Evolutionary conservation across 2,113 vertebrate species (phyloP), one percentile per base, ranked within the genome.

Genomic region (Eptatretus burgeri): DNA sequence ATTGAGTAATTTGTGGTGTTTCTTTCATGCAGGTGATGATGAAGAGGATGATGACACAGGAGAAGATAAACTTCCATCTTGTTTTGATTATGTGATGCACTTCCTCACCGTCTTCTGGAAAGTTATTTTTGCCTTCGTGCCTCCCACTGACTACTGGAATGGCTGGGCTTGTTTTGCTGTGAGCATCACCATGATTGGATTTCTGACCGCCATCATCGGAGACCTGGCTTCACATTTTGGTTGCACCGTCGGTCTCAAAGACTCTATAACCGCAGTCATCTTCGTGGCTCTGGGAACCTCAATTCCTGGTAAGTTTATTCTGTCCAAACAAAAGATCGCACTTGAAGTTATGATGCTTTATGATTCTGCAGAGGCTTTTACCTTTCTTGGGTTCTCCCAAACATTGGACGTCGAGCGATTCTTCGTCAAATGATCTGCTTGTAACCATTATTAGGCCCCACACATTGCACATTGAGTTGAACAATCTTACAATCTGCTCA

Each of bases 51-150:
- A 98, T 1, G 91, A 83, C 64, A 78, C 78, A 64, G 82, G 78
- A 4, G 79, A 82, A 65, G 80, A 85, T 70, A 86, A 82, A 67
- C 72, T 80, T 63, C 89, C 87, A 10, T 94, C 89, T 63, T 85
- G 83, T 67, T 84, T 84, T 0, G 87, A 95, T 71, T 94, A 94
- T 0, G 77, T 89, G 73, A 86, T 93, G 83, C 89, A 95, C 76
- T 95, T 93, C 72, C 79, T 95, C 72, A 94, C 86, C 0, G 76
- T 95, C 66, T 91, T 95, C 80, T 95, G 89, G 89, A 95, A 95
- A 74, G 76, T 95, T 64, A 73, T 88, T 63, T 95, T 95, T 56
- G 86, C 84, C 62, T 78, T 94, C 2, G 88, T 95, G n/a, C 89
- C 89, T 13, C 89, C 89, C 0, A 89, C 89, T 5, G 87, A 93